Evolutionary conservation across 2,113 vertebrate genomes (phyloP), one percentile per base, ranked within the genome.

Genomic region (Amia ocellicauda): DNA sequence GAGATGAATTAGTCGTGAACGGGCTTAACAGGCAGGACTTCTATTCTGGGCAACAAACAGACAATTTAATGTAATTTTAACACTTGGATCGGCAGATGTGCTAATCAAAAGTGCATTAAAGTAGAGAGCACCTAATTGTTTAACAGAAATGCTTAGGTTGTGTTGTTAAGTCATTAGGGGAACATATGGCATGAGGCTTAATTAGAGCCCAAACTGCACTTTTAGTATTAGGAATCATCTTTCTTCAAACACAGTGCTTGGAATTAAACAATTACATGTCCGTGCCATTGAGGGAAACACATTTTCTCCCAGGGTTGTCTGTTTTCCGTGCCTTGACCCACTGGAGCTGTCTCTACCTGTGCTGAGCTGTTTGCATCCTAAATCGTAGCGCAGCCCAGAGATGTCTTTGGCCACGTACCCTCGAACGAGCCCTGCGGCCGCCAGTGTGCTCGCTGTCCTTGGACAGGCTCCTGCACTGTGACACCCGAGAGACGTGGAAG

Each of bases 81-180:
- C 50, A 20, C 50, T 52, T 52, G 20, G 50, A 10, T 19, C 50
- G 4, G 19, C 50, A 52, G 50, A 19, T 52, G 50, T 52, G 50
- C 50, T 52, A 52, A 52, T 52, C 50, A 52, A 52, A 52, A 22
- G 22, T 19, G 19, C 19, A 52, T 19, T 52, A 52, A 52, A 22
- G 50, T 20, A 20, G 50, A 11, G 11, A 52, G 50, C 50, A 52
- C 50, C 50, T 22, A n/a, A 49, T 49, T 10, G 19, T 52, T 52
- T 52, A 52, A 52, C 19, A 10, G 22, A 52, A 52, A 52, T 9
- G 22, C 50, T 52, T 52, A 52, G 11, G 19, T 22, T 11, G 10
- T 22, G 50, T 22, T 20, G 10, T 52, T 52, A 52, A 52, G 22
- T 20, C n/a, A 22, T 52, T 22, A 22, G 19, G 50, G 20, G 50